Base-by-base conservation (phyloP, 2,797 vertebrate genomes). In the Crocodylus rhombifer region DNA sequence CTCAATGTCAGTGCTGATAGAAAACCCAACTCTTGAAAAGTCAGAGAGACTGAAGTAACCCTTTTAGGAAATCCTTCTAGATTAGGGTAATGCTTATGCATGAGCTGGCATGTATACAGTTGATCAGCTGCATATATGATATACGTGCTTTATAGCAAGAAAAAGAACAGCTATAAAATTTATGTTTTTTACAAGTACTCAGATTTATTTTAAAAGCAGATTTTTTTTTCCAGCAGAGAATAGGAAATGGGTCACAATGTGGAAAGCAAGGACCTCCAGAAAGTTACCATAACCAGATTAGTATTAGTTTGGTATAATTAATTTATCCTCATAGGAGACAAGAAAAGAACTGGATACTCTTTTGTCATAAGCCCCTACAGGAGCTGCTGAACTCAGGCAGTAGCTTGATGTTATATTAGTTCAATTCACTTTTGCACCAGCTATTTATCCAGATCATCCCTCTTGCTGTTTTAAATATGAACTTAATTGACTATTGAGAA, bases 391-490 rank as follows among this genome's bases (percentile, higher is more conserved):
- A 55, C 4, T 9, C 67, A 20, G 82, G 23, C 14, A 81, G 21
- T 79, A 82, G 58, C 26, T 16, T 60, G 21, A 58, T 78, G 42
- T 65, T 91, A 18, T 89, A 84, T 86, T 86, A 92, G 84, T 92
- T n/a, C 42, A 84, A 16, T 87, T 84, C 15, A 14, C 23, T 79
- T 69, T 63, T 81, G 4, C n/a, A 7, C 84, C 74, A 88, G 36
- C 6, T 77, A 62, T 17, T 10, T 86, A 71, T 14, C 4, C 4
- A 55, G 14, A 10, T 60, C 7, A 23, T 63, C 67, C 26, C 25
- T 69, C 92, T 89, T 87, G 55, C 57, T 84, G 14, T 84, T 63
- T 26, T 69, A 63, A 73, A 36, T 89, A 84, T 4, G 28, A 64
- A 80, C 78, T 82, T 58, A 60, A 5, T 23, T 80, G 14, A 88